Conservation (phyloP, 2,888 invertebrate species). For the Synanthedon formicaeformis region DNA sequence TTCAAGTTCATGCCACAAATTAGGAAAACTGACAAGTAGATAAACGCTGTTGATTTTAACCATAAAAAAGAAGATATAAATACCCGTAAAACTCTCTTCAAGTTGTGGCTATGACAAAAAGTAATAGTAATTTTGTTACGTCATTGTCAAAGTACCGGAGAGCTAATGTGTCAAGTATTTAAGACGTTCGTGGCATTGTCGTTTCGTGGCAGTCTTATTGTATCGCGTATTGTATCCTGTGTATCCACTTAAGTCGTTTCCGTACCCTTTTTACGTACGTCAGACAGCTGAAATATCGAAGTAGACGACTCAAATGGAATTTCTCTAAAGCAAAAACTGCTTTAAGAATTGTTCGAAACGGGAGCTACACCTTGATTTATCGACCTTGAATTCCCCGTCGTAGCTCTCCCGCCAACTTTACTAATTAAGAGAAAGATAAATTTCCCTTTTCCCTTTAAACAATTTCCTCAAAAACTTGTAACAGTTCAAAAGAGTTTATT, state of each 20-base stretch:
- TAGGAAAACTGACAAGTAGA: no score
- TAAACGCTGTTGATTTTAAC: no score
- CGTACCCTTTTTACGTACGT: conserved; percentile 8
- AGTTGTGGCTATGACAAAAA: no score
- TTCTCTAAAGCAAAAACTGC: conserved; percentile 36
- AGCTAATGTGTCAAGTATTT: background rate
- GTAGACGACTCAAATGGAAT: conserved; percentile 25
- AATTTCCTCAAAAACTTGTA: conserved; percentile 54
- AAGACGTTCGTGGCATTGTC: background rate
- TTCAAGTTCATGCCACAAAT: no score
- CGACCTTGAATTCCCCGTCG: conserved; percentile 49
- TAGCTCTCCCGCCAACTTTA: conserved; percentile 50
- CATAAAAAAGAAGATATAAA: no score
- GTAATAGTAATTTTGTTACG: background rate
- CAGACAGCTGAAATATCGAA: conserved; percentile 34
- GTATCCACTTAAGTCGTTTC: background rate
- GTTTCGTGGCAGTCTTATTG: background rate
- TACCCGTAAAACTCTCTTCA: no score
- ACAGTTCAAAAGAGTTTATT: conserved; percentile 28
- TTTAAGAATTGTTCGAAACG: conserved; percentile 32
- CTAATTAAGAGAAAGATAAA: conserved; percentile 69
- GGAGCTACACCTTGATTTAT: conserved; percentile 63
- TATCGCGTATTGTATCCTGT: background rate
- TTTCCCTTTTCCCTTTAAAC: conserved; percentile 58
- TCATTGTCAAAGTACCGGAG: background rate